phyloP scores from a whole-genome alignment of 2,797 vertebrate species.

The Amphiprion clarkii region DNA sequence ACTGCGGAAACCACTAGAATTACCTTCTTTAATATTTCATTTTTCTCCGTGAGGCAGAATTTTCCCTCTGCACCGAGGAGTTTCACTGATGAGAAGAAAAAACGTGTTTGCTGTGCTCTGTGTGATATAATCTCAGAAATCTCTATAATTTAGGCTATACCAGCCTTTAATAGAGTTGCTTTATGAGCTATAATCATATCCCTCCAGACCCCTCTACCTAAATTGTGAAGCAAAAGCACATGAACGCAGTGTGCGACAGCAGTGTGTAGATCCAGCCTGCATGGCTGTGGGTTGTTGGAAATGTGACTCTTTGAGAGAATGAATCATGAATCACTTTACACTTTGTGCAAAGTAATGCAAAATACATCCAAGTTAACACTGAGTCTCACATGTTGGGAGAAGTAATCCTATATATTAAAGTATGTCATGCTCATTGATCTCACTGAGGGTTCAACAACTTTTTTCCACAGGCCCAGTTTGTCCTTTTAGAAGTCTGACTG shows the following conservation, averaged over 20 bases:
- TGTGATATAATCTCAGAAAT: slow-evolving; percentile 58
- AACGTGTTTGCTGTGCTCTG: slow-evolving; percentile 24
- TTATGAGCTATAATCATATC: slow-evolving; percentile 71
- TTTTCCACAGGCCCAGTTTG: slow-evolving; percentile 73
- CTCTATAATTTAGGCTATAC: slow-evolving; percentile 53
- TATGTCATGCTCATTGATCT: slow-evolving; percentile 70
- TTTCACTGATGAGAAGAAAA: slow-evolving; percentile 57
- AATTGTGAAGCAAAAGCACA: slow-evolving; percentile 63
- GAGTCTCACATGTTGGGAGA: slow-evolving; percentile 60
- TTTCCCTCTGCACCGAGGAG: slow-evolving; percentile 1
- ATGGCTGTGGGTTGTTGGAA: slow-evolving; percentile 48
- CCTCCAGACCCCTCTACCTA: slow-evolving; percentile 56
- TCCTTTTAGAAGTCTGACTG: slow-evolving; percentile 73
- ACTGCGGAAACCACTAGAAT: slow-evolving; percentile 55
- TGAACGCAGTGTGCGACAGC: slow-evolving; percentile 44
- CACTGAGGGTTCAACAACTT: slow-evolving; percentile 61
- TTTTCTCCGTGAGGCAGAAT: slow-evolving; percentile 46
- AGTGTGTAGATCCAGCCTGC: slow-evolving; percentile 46
- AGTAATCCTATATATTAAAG: slow-evolving; percentile 69
- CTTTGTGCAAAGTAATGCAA: slow-evolving; percentile 56
- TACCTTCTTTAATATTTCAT: slow-evolving; percentile 41
- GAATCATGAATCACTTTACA: slow-evolving; percentile 42
- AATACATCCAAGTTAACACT: slow-evolving; percentile 53
- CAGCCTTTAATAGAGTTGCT: slow-evolving; percentile 63
- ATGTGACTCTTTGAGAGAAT: slow-evolving; percentile 47